Evolutionary conservation across 2,888 invertebrate species (phyloP).

Genomic region (Spisula subtruncata): DNA sequence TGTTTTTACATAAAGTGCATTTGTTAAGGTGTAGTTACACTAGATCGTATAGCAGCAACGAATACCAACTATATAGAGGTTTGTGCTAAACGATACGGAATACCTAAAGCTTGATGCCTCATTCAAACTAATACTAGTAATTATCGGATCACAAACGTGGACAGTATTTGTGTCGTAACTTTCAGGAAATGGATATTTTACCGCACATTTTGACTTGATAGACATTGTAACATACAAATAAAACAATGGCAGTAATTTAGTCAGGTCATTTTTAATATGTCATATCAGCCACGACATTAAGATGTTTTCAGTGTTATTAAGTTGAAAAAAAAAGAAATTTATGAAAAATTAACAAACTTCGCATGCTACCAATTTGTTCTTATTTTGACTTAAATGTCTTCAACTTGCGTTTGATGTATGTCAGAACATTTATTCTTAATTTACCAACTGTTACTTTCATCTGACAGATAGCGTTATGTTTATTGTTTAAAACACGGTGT

Average conservation of each 20-base stretch:
- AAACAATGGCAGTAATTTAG: background rate
- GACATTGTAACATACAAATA: background rate
- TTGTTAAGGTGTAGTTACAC: no score
- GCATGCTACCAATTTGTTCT: background rate
- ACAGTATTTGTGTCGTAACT: no score
- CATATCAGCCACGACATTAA: background rate
- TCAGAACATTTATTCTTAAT: background rate
- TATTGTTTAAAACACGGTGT: background rate
- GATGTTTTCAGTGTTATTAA: background rate
- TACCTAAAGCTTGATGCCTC: no score
- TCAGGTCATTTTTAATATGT: background rate
- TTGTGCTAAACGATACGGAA: no score
- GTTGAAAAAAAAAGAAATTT: slow-evolving; percentile 4
- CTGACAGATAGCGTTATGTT: slow-evolving; percentile 5
- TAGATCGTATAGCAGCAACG: no score
- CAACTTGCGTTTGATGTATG: background rate
- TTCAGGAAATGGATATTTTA: background rate
- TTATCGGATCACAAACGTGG: no score
- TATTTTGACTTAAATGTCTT: background rate
- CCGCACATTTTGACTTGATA: background rate
- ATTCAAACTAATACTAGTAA: no score
- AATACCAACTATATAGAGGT: no score
- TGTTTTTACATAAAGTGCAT: no score
- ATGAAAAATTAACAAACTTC: slow-evolving; percentile 6
- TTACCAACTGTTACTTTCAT: background rate